Conservation (phyloP, 2,113 vertebrate species). For the Larimichthys crocea region DNA sequence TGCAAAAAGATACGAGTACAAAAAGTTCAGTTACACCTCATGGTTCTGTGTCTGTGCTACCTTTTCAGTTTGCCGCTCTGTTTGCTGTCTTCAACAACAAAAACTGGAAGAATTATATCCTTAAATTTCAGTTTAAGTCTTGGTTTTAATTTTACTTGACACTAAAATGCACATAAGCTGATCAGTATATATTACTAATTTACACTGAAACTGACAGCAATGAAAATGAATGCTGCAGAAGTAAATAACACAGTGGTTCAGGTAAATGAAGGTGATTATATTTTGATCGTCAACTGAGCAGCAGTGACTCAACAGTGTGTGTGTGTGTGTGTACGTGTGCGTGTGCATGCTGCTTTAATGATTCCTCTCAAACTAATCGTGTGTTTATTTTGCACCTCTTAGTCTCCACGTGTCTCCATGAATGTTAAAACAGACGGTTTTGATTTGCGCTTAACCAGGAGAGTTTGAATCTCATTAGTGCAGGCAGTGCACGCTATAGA, state of each 20-base stretch:
- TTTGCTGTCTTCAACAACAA: not conserved
- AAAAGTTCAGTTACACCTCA: not conserved
- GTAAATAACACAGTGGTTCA: not conserved
- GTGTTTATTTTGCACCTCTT: conserved; percentile 21
- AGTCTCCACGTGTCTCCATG: not conserved
- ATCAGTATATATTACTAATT: conserved; percentile 29
- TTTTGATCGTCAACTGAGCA: conserved; percentile 19
- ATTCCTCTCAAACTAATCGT: conserved; percentile 13
- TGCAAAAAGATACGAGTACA: not conserved
- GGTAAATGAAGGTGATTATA: not conserved
- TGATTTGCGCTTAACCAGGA: conserved; percentile 30
- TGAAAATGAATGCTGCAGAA: not conserved
- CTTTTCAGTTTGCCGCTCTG: not conserved
- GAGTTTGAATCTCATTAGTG: conserved; percentile 37
- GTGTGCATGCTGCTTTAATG: not conserved
- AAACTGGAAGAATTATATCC: not conserved
- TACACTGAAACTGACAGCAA: conserved; percentile 12
- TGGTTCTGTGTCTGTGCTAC: not conserved
- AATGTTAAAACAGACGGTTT: not conserved
- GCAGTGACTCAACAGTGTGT: not conserved
- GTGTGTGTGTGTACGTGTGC: not conserved
- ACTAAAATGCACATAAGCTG: not conserved
- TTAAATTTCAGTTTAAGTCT: not conserved
- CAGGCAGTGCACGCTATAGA: not conserved
- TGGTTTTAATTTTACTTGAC: conserved; percentile 24